Conservation (phyloP, 2,797 vertebrate genomes). For the Nannoperca obscura region DNA sequence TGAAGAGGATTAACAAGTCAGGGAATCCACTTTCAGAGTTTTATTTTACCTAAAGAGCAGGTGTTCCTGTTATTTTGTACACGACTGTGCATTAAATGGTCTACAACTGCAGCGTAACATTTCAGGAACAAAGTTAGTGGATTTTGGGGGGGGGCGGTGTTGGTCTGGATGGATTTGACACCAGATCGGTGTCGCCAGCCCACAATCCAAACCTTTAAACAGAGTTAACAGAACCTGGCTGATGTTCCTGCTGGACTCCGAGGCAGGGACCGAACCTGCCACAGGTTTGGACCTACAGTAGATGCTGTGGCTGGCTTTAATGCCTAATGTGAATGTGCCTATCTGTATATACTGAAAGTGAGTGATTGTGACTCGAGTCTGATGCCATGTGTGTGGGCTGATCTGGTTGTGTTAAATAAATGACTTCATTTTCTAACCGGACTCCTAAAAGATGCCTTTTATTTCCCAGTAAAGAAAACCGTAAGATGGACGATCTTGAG, state of each 20-base stretch:
- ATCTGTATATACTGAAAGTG: constrained; percentile 80
- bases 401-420: constrained; percentile 81
- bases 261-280: constrained; percentile 56
- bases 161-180: constrained; percentile 15
- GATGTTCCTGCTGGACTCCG: constrained; percentile 55
- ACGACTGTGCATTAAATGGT: constrained; percentile 7
- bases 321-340: constrained; percentile 83
- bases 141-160: not conserved
- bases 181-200: constrained; percentile 7
- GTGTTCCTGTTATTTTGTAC: constrained; percentile 38
- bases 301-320: constrained; percentile 67
- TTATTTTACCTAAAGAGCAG: constrained; percentile 25
- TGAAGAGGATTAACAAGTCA: constrained; percentile 13
- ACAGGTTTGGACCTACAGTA: constrained; percentile 61
- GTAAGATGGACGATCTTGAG: too few species aligned
- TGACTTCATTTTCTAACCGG: constrained; percentile 78
- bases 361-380: constrained; percentile 77
- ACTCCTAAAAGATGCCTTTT: constrained; percentile 14
- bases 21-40: constrained; percentile 8
- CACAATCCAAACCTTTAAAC: constrained; percentile 43
- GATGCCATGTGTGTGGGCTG: constrained; percentile 75
- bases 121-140: constrained; percentile 18
- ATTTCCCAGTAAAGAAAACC: not conserved
- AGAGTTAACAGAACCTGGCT: not conserved
- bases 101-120: not conserved